Conservation (phyloP, 2,797 vertebrate species). For the Cyclura pinguis region DNA sequence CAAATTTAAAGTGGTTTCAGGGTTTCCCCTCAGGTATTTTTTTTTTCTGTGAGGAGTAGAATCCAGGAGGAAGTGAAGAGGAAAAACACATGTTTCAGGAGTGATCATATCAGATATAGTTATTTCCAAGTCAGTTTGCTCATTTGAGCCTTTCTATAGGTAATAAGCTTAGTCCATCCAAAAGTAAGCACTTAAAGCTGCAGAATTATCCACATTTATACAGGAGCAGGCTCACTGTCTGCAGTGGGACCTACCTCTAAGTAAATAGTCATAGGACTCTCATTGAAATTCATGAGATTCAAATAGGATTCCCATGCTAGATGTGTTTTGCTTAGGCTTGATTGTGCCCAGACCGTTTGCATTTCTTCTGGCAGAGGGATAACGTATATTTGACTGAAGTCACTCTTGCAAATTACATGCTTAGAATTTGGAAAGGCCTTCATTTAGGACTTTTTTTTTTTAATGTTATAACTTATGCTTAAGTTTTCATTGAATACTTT, state of each 20-base stretch:
- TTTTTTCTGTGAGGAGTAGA: slow-evolving; percentile 18
- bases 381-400: not conserved
- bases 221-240: not conserved
- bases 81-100: slow-evolving; percentile 33
- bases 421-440: not conserved
- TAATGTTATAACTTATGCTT: not conserved
- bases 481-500: not conserved
- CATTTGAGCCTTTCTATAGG: slow-evolving; percentile 8
- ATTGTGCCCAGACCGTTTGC: not conserved
- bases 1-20: slow-evolving; percentile 25
- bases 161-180: not conserved
- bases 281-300: not conserved
- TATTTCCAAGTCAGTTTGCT: not conserved
- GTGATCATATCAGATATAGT: slow-evolving; percentile 13
- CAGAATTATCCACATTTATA: not conserved
- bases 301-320: not conserved
- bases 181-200: not conserved
- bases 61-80: slow-evolving; percentile 50
- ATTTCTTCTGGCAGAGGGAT: not conserved
- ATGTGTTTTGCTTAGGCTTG: not conserved
- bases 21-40: not conserved
- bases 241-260: not conserved
- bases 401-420: not conserved
- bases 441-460: not conserved
- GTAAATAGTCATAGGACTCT: not conserved